These are phyloP conservation scores for Colletes latitarsis DNA, from an alignment of 1,140 invertebrate genomes.

Conservation along the genomic window DNA sequence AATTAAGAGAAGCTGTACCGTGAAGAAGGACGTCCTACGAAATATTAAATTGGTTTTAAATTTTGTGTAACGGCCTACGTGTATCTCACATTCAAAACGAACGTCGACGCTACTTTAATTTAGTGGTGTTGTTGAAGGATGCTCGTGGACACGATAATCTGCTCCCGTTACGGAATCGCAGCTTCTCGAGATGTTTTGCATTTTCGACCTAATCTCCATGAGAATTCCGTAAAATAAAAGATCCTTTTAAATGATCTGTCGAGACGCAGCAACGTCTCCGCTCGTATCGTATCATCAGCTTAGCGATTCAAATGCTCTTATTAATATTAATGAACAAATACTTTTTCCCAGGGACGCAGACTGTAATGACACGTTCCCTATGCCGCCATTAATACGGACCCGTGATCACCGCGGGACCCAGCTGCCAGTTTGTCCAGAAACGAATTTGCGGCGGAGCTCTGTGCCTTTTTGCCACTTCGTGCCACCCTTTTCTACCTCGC, in stretches of 20 bases:
- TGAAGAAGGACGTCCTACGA: no score
- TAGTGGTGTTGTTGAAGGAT: not conserved
- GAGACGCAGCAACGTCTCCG: no score
- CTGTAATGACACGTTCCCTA: conserved; percentile 32
- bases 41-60: no score
- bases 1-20: not conserved
- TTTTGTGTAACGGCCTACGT: no score
- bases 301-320: conserved; percentile 11
- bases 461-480: conserved; percentile 53
- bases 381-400: conserved; percentile 24
- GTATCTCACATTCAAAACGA: not conserved
- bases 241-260: no score
- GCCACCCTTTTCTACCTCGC: conserved; percentile 21
- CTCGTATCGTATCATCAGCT: conserved; percentile 1
- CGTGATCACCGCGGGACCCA: conserved; percentile 52
- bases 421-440: conserved; percentile 70
- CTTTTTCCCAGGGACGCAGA: not conserved
- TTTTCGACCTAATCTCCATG: not conserved
- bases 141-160: not conserved
- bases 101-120: not conserved
- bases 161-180: not conserved
- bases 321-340: conserved; percentile 40
- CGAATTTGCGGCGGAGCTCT: conserved; percentile 55
- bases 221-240: not conserved
- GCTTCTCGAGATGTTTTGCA: no score